Percentiles rank a stretch among this genome's conserved stretches.
Evolutionary conservation across 2,797 vertebrate genomes (phyloP).

Genomic region (Bryconaethiops microstoma): DNA sequence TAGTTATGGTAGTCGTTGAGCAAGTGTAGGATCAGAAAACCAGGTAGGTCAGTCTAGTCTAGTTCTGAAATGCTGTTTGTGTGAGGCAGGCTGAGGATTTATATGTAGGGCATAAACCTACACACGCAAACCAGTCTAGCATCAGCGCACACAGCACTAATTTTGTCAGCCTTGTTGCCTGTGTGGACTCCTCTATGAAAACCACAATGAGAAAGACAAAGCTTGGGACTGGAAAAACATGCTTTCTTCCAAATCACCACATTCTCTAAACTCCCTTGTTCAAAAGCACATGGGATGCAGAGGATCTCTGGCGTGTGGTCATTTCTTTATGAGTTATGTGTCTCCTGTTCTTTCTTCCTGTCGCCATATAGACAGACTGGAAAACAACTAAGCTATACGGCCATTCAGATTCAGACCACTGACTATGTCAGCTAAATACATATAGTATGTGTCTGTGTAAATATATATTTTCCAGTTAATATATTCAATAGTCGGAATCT

Average conservation of each 20-base stretch:
- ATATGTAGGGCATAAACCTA: background rate
- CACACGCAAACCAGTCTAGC: background rate
- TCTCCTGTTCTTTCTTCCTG: constrained; percentile 12
- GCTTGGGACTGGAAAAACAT: background rate
- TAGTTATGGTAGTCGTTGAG: background rate
- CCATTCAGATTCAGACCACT: background rate
- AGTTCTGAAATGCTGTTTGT: background rate
- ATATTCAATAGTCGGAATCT: too few relatives aligned
- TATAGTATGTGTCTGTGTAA: too few relatives aligned
- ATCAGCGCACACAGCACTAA: background rate
- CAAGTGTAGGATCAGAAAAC: background rate
- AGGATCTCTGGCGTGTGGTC: constrained; percentile 12
- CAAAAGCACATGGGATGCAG: background rate
- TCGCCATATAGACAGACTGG: background rate
- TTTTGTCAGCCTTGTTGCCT: background rate
- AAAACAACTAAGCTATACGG: background rate
- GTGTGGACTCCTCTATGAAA: background rate
- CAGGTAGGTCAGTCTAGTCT: background rate
- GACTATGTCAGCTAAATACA: too few relatives aligned
- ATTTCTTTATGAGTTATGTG: constrained; percentile 45
- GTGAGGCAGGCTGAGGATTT: background rate
- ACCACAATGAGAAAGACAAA: constrained; percentile 6
- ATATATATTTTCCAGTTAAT: too few relatives aligned
- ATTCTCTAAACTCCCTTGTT: constrained; percentile 6
- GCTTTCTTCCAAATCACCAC: background rate